phyloP scores from a whole-genome alignment of 2,888 invertebrate genomes.

The Agonopterix alstromeriana region DNA sequence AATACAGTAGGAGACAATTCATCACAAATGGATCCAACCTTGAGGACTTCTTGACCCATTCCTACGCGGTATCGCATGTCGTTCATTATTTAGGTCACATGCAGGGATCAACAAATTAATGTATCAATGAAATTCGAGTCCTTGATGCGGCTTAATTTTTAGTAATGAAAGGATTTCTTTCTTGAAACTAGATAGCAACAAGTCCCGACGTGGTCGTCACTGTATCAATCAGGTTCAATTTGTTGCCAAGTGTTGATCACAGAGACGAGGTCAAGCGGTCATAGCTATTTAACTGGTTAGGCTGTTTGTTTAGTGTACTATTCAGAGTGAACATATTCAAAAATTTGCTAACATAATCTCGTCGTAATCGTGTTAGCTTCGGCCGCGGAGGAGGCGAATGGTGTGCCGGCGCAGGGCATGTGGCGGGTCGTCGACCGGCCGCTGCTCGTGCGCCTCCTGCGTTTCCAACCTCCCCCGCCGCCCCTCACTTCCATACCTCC shows the following conservation, averaged over 20 bases:
- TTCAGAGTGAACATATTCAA: constrained; percentile 2
- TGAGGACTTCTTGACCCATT: constrained; percentile 67
- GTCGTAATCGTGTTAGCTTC: constrained; percentile 53
- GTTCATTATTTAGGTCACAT: constrained; percentile 55
- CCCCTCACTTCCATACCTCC: constrained; percentile 36
- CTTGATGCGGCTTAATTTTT: too few relatives aligned
- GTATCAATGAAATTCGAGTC: constrained; percentile 4
- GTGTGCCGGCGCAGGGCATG: constrained; percentile 67
- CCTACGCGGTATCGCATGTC: constrained; percentile 48
- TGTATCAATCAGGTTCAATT: background rate
- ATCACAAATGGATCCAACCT: constrained; percentile 68
- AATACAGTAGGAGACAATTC: constrained; percentile 46
- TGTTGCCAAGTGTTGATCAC: too few relatives aligned
- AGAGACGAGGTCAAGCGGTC: too few relatives aligned
- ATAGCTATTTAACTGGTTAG: too few relatives aligned
- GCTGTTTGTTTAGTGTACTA: too few relatives aligned
- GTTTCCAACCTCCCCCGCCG: constrained; percentile 57
- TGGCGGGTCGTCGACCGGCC: constrained; percentile 72
- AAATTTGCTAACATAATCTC: constrained; percentile 45
- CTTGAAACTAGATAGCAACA: too few relatives aligned
- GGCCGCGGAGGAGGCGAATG: constrained; percentile 51
- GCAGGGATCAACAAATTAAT: constrained; percentile 42
- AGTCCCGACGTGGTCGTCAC: background rate
- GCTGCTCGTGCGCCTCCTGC: constrained; percentile 69
- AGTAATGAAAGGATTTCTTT: too few relatives aligned